Base-by-base conservation (phyloP, 2,797 vertebrate species). In the Alca torda region DNA sequence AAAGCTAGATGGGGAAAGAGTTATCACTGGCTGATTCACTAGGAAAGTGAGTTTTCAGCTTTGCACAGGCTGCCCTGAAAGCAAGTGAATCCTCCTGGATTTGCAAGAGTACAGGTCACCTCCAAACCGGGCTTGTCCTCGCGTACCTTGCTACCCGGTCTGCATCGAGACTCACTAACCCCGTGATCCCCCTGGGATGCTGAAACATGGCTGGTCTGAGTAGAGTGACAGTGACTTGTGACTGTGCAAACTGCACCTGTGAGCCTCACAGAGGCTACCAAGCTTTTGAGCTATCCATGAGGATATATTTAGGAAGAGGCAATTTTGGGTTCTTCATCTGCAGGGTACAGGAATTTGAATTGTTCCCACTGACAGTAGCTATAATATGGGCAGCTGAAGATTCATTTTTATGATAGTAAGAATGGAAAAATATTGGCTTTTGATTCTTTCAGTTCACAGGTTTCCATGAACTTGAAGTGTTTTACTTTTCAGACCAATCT, bases 401-500 rank as follows among this genome's bases (percentile, higher is more conserved):
- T 83, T 90, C 45, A 59, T 74, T 83, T 87, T 85, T 90, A 77
- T 83, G 23, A 85, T 6, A 67, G 24, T 39, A 84, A 89, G 79
- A 82, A 63, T 39, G 24, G 33, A 72, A 85, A 80, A 84, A 83
- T 75, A 89, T 31, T 72, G 35, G 31, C 18, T 57, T 84, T 83
- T 83, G 23, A 72, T 65, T 74, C 78, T 53, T 90, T 85, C 23
- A 65, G 89, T 89, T 92, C 73, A 76, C 65, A 80, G 35, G 43
- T 57, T 93, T 84, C 69, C 84, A 77, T 46, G 61, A 93, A 88
- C 35, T 56, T 67, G 48, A 90, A 91, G 45, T 46, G 30, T 28
- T 91, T 89, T 70, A 85, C 64, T 94, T 95, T 85, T 87, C 86
- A 82, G 64, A 64, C 63, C 48, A 68, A 76, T 50, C 56, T 68